Evolutionary conservation across 1,140 invertebrate genomes (phyloP).

Genomic region (Andricus grossulariae): DNA sequence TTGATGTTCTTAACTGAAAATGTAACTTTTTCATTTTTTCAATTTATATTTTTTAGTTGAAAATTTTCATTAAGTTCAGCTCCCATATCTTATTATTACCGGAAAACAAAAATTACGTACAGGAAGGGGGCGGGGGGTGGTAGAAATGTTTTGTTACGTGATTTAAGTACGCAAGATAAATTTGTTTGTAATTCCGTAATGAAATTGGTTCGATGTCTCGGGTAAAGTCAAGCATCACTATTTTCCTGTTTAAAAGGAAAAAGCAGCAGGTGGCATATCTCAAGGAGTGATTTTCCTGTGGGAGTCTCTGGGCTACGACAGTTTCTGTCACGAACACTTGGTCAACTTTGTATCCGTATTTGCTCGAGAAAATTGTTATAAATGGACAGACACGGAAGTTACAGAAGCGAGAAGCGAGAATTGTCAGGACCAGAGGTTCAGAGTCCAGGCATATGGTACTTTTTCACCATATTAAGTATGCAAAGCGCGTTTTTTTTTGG

Average conservation of each 20-base stretch:
- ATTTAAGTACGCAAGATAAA: too few relatives aligned
- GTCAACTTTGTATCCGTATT: conserved; percentile 10
- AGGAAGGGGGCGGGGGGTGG: too few relatives aligned
- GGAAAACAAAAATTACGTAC: too few relatives aligned
- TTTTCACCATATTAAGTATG: too few relatives aligned
- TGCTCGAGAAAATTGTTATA: not conserved
- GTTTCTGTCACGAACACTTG: conserved; percentile 9
- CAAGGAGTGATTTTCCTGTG: not conserved
- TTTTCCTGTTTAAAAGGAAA: conserved; percentile 5
- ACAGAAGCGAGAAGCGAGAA: not conserved
- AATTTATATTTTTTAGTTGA: too few relatives aligned
- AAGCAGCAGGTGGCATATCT: conserved; percentile 23
- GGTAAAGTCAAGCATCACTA: not conserved
- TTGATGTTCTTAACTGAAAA: too few relatives aligned
- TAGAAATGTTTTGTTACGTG: too few relatives aligned
- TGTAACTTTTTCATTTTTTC: too few relatives aligned
- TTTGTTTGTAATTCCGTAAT: not conserved
- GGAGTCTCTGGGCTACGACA: not conserved
- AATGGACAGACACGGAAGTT: not conserved
- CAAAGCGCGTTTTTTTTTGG: too few relatives aligned
- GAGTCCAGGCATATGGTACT: too few relatives aligned
- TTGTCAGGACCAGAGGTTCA: not conserved
- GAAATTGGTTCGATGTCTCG: conserved; percentile 3
- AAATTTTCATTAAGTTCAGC: too few relatives aligned
- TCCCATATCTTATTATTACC: too few relatives aligned